Conservation (phyloP, 1,140 invertebrate genomes). For the Elysia chlorotica region DNA sequence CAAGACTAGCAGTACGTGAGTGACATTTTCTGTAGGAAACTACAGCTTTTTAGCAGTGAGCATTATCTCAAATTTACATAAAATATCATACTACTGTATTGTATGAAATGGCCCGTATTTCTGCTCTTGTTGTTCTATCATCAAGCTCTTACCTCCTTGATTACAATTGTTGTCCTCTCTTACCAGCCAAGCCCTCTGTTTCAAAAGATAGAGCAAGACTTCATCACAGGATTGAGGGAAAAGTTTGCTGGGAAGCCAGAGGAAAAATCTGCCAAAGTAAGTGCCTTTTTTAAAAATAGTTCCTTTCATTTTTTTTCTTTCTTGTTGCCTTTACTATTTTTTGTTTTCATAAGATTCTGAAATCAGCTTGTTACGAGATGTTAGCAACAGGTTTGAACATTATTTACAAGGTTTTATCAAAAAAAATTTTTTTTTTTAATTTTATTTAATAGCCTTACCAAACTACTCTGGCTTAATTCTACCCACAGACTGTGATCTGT, state of each 20-base stretch:
- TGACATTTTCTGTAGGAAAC: neutral
- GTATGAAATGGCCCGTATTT: neutral
- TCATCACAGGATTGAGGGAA: slow-evolving; percentile 75
- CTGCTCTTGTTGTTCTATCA: too few relatives aligned
- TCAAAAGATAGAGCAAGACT: slow-evolving; percentile 78
- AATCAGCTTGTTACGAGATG: too few relatives aligned
- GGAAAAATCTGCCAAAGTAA: slow-evolving; percentile 24
- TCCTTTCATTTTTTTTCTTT: too few relatives aligned
- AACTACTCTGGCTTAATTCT: too few relatives aligned
- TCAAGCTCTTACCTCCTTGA: too few relatives aligned
- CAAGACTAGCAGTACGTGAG: neutral
- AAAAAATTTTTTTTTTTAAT: too few relatives aligned
- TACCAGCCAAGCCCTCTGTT: slow-evolving; percentile 81
- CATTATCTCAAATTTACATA: neutral
- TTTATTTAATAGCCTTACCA: too few relatives aligned
- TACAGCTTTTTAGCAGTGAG: neutral
- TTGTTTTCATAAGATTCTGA: neutral
- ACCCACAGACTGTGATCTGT: too few relatives aligned
- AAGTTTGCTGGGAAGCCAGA: slow-evolving; percentile 70
- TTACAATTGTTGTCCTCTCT: slow-evolving; percentile 10
- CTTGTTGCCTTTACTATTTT: neutral
- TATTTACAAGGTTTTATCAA: too few relatives aligned
- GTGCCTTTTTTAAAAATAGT: too few relatives aligned
- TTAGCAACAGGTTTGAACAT: too few relatives aligned
- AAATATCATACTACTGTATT: neutral